Evolutionary conservation across 2,113 vertebrate species (phyloP), one percentile per base, ranked within the genome.

Genomic region (Paratilapia polleni): DNA sequence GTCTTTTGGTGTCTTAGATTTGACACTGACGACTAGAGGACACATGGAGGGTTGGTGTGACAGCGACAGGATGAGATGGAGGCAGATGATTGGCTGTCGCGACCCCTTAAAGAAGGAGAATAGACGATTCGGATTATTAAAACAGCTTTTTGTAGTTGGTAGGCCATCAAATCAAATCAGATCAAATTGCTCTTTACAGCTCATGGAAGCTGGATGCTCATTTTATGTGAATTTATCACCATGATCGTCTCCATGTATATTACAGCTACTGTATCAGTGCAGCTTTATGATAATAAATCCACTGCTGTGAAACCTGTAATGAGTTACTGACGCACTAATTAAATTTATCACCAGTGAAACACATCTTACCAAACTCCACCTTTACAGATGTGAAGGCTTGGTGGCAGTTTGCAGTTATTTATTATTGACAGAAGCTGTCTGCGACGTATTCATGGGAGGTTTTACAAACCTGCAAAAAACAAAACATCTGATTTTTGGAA

Each of bases 381-480:
- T 73, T 26, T 41, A 5, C 8, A 20, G 41, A 43, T 28, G 28
- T 43, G 56, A 59, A 47, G 26, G 41, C 75, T 31, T 47, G 10
- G 38, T 14, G 75, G 20, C 38, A 38, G 13, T 41, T 31, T 19
- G 47, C 17, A 52, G 5, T 47, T 28, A 22, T 22, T 6, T 28
- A n/a, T 80, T 41, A 17, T 82, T n/a, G 11, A 58, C 24, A 24
- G 34, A 8, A 36, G 38, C 2, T 19, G 22, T 68, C 57, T 76
- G 19, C 26, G 24, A 57, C 2, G 9, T 38, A 22, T 58, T 62
- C 60, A 76, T 36, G 52, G 6, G 28, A 68, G 22, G 34, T 70
- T 80, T 89, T 47, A 77, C 17, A 4, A 73, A 74, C 57, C 47
- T n/a, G 26, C 47, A 80, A 74, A 31, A 31, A 85, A 49, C n/a